Evolutionary conservation across 2,888 invertebrate genomes (phyloP).

Genomic region (Paralinhomoeus sp.): DNA sequence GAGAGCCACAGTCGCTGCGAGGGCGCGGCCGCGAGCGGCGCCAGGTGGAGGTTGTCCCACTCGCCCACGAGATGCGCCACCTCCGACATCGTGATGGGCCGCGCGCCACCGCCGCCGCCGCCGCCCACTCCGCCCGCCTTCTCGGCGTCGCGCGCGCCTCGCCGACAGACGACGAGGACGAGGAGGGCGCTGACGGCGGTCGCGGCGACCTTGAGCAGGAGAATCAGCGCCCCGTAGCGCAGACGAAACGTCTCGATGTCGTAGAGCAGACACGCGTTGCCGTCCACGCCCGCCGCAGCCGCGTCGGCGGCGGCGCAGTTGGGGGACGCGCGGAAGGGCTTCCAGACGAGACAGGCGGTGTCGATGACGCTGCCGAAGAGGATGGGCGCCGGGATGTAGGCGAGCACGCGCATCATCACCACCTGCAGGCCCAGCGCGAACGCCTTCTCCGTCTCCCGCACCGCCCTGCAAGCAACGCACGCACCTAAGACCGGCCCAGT

Average conservation of each 20-base stretch:
- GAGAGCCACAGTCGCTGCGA: constrained; percentile 4
- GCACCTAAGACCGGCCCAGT: no score
- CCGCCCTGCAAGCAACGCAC: no score
- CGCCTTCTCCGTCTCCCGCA: constrained; percentile 32
- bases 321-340: neutral
- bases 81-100: constrained; percentile 7
- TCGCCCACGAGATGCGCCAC: constrained; percentile 7
- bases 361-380: constrained; percentile 34
- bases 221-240: constrained; percentile 8
- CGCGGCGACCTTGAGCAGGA: constrained; percentile 39
- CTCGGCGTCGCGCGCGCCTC: constrained; percentile 1
- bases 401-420: constrained; percentile 32
- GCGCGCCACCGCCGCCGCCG: no score
- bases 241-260: constrained; percentile 78
- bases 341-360: constrained; percentile 29
- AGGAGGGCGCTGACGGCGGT: no score
- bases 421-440: constrained; percentile 35
- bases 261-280: constrained; percentile 67
- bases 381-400: constrained; percentile 33
- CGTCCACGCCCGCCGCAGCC: constrained; percentile 37
- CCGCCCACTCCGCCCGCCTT: neutral
- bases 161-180: constrained; percentile 3
- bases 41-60: constrained; percentile 6
- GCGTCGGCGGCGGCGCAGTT: no score
- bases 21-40: neutral